Conservation (phyloP, 2,888 invertebrate genomes). For the Tenthredo notha region DNA sequence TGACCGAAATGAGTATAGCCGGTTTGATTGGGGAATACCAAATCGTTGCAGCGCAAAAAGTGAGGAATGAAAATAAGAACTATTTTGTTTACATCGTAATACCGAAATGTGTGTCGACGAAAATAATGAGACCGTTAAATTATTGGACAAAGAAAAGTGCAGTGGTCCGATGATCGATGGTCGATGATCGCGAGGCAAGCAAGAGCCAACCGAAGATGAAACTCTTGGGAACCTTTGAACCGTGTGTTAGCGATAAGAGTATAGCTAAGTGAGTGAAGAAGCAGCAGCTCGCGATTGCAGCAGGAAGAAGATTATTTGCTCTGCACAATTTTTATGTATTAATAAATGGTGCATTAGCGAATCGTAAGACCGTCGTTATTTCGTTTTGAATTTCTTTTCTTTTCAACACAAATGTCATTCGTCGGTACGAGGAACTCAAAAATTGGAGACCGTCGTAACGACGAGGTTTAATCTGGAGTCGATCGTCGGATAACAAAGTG, state of each 20-base stretch:
- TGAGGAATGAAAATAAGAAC: neutral
- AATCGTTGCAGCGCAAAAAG: neutral
- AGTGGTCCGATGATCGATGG: slow-evolving; percentile 49
- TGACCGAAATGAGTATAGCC: neutral
- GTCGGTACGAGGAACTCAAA: neutral
- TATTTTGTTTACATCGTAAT: neutral
- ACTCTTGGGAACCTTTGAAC: slow-evolving; percentile 19
- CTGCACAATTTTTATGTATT: neutral
- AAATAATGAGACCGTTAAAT: neutral
- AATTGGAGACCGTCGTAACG: neutral
- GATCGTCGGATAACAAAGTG: slow-evolving; percentile 23
- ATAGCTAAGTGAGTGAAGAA: neutral
- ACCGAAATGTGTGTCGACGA: neutral
- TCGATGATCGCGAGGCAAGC: slow-evolving; percentile 52
- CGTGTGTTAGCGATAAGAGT: slow-evolving; percentile 3
- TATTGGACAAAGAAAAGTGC: slow-evolving; percentile 27
- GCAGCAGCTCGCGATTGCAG: neutral
- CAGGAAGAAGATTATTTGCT: slow-evolving; percentile 21
- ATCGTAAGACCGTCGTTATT: neutral
- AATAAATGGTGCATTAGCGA: neutral
- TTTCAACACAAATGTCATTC: neutral
- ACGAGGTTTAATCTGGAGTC: neutral
- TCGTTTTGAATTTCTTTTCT: neutral
- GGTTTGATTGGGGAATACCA: neutral
- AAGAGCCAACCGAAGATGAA: slow-evolving; percentile 20